Base-by-base conservation (phyloP, 2,797 vertebrate genomes). In the Gorsachius magnificus region DNA sequence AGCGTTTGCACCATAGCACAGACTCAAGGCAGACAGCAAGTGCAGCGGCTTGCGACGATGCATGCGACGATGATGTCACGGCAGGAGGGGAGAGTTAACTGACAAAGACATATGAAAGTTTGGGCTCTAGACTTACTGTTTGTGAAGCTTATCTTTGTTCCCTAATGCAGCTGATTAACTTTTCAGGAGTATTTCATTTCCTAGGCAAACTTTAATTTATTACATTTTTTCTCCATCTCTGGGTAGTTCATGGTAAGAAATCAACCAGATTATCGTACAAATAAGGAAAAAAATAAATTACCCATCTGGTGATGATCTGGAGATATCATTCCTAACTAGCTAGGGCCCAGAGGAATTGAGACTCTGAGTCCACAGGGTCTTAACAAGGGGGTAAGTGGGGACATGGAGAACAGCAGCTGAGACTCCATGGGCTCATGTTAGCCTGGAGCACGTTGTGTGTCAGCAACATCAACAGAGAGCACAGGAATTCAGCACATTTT, bases 51-150 rank as follows among this genome's bases (percentile, higher is more conserved):
- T 3, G 0, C 3, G 1, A 9, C 31, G 50, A 35, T 0, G 0
- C 2, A 0, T 18, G 24, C 5, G 4, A 50, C 0, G 0, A 28
- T 7, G 46, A 54, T 0, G 0, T 53, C 21, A 3, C 9, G 5
- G 26, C 9, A 4, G 29, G 41, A 68, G 25, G 21, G n/a, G 31
- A 83, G n/a, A 61, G 24, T 17, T 75, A 78, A 43, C 18, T 46
- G 29, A 35, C 1, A 0, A 5, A 10, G 0, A 18, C 11, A 6
- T 28, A 36, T 3, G 22, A 36, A 68, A 50, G 35, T 58, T 8
- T 63, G 48, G 87, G 10, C 26, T 69, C 38, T 46, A 54, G 57
- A 46, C 24, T 60, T 63, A 35, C 15, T 46, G 11, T 48, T 89
- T 66, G 35, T 45, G 64, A 82, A 68, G 41, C 14, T 77, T 65